These are phyloP conservation scores for Hemibagrus guttatus DNA, from an alignment of 2,797 vertebrate species.

Conservation along the genomic window DNA sequence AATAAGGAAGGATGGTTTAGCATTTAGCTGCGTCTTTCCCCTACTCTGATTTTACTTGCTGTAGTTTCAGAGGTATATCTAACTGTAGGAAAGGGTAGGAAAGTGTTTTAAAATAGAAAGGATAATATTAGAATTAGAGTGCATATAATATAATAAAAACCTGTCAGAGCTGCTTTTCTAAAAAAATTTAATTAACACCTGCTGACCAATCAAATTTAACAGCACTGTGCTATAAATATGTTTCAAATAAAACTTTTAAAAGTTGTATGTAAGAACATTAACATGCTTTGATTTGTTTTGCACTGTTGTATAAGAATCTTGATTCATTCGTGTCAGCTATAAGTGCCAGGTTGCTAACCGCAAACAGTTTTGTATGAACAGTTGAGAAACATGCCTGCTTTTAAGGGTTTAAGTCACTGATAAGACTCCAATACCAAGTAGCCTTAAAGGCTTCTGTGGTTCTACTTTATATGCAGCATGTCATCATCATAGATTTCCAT, in stretches of 20 bases:
- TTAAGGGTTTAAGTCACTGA: constrained; percentile 19
- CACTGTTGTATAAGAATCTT: neutral
- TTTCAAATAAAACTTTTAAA: neutral
- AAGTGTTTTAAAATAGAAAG: neutral
- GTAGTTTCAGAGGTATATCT: neutral
- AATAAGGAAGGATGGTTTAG: constrained; percentile 5
- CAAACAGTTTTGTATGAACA: neutral
- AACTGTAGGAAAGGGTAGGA: neutral
- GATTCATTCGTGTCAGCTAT: neutral
- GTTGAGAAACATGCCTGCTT: neutral
- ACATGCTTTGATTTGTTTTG: neutral
- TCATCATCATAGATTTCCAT: constrained; percentile 42
- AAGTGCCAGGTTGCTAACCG: constrained; percentile 4
- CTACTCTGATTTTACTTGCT: neutral
- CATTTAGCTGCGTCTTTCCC: neutral
- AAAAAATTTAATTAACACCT: neutral
- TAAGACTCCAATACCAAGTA: constrained; percentile 19
- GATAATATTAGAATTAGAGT: neutral
- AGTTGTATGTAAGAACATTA: neutral
- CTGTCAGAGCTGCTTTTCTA: neutral
- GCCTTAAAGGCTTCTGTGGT: constrained; percentile 15
- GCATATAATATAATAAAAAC: neutral
- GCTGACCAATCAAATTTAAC: neutral
- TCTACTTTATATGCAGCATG: constrained; percentile 34
- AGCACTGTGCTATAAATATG: neutral